These are phyloP conservation scores for Vesta saturnalis DNA, from an alignment of 2,888 invertebrate species.

Conservation along the genomic window DNA sequence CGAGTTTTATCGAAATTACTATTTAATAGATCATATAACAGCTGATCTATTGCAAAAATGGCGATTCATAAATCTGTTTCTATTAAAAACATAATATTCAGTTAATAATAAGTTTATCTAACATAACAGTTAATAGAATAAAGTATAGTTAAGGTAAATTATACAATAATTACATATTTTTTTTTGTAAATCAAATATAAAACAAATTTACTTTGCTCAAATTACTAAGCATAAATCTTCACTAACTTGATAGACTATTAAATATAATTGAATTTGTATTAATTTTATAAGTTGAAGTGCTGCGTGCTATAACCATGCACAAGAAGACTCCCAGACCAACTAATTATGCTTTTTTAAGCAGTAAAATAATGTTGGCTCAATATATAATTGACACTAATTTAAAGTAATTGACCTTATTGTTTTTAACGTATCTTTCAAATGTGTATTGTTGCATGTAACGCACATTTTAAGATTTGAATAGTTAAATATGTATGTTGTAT, in stretches of 20 bases:
- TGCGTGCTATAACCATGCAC: background rate
- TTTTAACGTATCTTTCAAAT: conserved; percentile 29
- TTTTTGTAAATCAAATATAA: background rate
- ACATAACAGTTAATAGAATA: conserved; percentile 23
- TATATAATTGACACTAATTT: conserved; percentile 54
- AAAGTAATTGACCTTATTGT: conserved; percentile 47
- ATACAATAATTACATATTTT: background rate
- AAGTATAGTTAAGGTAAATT: conserved; percentile 2
- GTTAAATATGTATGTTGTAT: background rate
- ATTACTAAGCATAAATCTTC: background rate
- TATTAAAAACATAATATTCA: conserved; percentile 49
- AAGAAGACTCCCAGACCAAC: background rate
- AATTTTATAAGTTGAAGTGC: background rate
- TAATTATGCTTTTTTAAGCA: background rate
- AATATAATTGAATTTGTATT: background rate
- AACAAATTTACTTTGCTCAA: background rate
- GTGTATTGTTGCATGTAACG: conserved; percentile 2
- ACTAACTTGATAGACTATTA: conserved; percentile 16
- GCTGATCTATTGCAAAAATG: conserved; percentile 59
- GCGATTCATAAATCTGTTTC: conserved; percentile 48
- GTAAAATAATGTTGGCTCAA: conserved; percentile 29
- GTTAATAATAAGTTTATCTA: conserved; percentile 53
- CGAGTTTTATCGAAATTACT: conserved; percentile 21
- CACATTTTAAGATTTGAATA: background rate
- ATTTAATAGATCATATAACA: conserved; percentile 44